These are phyloP conservation scores for Poeciliopsis retropinna DNA, from an alignment of 2,113 vertebrate genomes.

Conservation along the genomic window DNA sequence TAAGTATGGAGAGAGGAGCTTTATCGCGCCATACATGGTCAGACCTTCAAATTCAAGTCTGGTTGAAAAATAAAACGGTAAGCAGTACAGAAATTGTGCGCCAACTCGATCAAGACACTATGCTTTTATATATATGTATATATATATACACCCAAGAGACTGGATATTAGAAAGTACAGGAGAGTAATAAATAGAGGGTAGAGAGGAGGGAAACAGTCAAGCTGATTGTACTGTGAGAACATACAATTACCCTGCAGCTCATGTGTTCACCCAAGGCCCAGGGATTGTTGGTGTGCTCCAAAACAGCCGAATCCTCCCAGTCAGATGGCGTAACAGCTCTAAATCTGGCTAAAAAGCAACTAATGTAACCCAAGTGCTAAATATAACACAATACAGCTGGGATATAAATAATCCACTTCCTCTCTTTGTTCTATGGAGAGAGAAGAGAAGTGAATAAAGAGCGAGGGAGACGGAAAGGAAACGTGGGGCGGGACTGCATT, in stretches of 20 bases:
- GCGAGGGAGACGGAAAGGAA: conserved; percentile 26
- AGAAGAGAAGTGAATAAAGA: conserved; percentile 45
- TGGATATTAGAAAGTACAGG: conserved; percentile 48
- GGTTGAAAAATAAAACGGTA: not conserved
- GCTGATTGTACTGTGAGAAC: conserved; percentile 60
- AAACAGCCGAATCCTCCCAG: conserved; percentile 54
- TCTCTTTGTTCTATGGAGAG: conserved; percentile 58
- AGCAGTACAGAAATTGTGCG: conserved; percentile 17
- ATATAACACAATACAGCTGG: conserved; percentile 57
- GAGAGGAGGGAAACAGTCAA: conserved; percentile 47
- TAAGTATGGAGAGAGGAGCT: conserved; percentile 15
- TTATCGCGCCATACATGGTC: not conserved
- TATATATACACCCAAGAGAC: conserved; percentile 40
- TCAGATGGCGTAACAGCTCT: conserved; percentile 38
- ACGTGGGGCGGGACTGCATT: conserved; percentile 23
- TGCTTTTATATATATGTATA: conserved; percentile 22
- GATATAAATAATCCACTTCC: conserved; percentile 71
- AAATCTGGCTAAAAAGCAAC: conserved; percentile 51
- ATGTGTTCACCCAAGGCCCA: conserved; percentile 49
- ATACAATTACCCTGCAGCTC: conserved; percentile 62
- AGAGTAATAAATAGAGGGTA: conserved; percentile 40
- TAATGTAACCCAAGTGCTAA: conserved; percentile 68
- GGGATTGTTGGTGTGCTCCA: conserved; percentile 65
- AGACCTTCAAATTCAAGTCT: not conserved
- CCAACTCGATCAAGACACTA: conserved; percentile 34